phyloP scores from a whole-genome alignment of 92 coral and sea anemone species.

The Nematostella vectensis region DNA sequence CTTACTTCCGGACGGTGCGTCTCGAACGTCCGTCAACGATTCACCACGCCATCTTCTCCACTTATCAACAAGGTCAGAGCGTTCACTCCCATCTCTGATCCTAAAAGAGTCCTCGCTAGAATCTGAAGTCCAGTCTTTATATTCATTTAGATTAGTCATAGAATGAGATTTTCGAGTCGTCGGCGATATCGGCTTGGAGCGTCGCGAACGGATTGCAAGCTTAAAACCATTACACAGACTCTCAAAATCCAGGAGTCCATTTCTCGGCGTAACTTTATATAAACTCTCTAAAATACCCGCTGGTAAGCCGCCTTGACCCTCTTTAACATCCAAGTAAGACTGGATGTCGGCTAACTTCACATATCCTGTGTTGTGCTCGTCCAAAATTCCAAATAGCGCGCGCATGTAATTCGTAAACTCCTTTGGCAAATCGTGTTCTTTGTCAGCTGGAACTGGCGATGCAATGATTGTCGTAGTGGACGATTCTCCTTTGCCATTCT shows the following conservation, averaged over 20 bases:
- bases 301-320: slow-evolving; percentile 44
- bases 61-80: slow-evolving; percentile 50
- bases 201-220: slow-evolving; percentile 49
- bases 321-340: slow-evolving; percentile 60
- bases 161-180: slow-evolving; percentile 40
- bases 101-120: slow-evolving; percentile 62
- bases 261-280: slow-evolving; percentile 59
- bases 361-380: slow-evolving; percentile 63
- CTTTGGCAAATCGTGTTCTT: slow-evolving; percentile 57
- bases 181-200: slow-evolving; percentile 8
- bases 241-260: slow-evolving; percentile 81
- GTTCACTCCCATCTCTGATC: slow-evolving; percentile 35
- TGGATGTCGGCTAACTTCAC: slow-evolving; percentile 78
- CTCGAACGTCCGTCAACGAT: slow-evolving; percentile 11
- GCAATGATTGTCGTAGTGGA: slow-evolving; percentile 3
- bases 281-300: slow-evolving; percentile 67
- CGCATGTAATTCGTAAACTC: slow-evolving; percentile 83
- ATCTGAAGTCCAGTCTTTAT: slow-evolving; percentile 58
- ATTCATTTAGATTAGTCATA: slow-evolving; percentile 37
- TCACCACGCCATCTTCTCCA: slow-evolving; percentile 39
- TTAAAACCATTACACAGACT: slow-evolving; percentile 73
- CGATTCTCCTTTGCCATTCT: neutral
- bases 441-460: slow-evolving; percentile 28
- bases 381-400: slow-evolving; percentile 81
- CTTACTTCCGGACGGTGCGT: slow-evolving; percentile 28